phyloP scores from a whole-genome alignment of 2,797 vertebrate species.

The Clarias pachynema region DNA sequence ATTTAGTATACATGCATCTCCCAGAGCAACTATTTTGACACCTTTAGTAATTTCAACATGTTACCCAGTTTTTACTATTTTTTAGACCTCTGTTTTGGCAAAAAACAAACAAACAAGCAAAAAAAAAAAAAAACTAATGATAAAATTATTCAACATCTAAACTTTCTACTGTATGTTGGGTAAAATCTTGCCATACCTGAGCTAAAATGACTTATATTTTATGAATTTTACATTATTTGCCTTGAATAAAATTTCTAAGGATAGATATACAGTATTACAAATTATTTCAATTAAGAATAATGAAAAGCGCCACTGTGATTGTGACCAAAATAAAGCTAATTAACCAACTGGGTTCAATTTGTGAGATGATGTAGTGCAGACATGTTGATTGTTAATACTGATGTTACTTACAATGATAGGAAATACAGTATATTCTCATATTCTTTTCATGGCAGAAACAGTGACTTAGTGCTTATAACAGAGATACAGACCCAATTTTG shows the following conservation, averaged over 20 bases:
- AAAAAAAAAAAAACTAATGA: neutral
- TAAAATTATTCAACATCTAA: neutral
- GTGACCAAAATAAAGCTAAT: neutral
- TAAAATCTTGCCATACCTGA: neutral
- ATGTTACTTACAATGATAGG: neutral
- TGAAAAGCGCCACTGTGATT: neutral
- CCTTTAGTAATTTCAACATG: neutral
- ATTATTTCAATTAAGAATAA: neutral
- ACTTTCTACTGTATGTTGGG: neutral
- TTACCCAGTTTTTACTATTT: neutral
- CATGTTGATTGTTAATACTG: neutral
- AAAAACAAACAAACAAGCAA: no score
- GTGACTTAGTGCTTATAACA: no score
- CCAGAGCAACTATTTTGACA: neutral
- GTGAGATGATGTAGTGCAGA: neutral
- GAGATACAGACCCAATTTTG: neutral
- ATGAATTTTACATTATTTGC: neutral
- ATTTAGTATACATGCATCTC: neutral
- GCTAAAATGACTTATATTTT: neutral
- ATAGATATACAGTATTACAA: neutral
- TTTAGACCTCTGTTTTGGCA: neutral
- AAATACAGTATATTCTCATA: neutral
- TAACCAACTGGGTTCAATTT: no score
- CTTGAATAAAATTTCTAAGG: neutral
- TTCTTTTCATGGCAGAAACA: neutral